phyloP scores from a whole-genome alignment of 2,113 vertebrate species.

The Piprites chloris region DNA sequence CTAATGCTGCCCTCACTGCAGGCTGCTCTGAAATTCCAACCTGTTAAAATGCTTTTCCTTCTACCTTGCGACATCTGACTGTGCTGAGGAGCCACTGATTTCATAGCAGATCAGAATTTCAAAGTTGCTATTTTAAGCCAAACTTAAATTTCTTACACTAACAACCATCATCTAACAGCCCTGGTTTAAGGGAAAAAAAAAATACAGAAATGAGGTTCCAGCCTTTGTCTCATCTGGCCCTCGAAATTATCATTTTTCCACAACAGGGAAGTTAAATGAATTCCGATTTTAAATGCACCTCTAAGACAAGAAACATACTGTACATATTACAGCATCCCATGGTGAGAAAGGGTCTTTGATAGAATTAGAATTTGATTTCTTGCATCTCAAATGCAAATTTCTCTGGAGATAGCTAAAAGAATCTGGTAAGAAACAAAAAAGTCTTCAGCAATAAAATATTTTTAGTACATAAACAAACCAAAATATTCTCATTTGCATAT shows the following conservation, averaged over 20 bases:
- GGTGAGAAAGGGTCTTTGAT: slow-evolving; percentile 26
- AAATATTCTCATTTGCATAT: slow-evolving; percentile 48
- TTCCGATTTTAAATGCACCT: not conserved
- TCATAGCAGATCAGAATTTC: not conserved
- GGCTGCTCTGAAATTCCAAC: not conserved
- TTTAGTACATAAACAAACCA: slow-evolving; percentile 42
- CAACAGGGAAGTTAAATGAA: not conserved
- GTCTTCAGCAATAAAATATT: slow-evolving; percentile 36
- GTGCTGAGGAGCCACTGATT: not conserved
- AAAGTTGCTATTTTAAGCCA: not conserved
- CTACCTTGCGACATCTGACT: not conserved
- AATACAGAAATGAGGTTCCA: not conserved
- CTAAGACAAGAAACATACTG: not conserved
- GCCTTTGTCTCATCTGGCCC: not conserved
- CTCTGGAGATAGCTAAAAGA: slow-evolving; percentile 26
- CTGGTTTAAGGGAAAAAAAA: not conserved
- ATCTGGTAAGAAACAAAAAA: not conserved
- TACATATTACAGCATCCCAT: not conserved
- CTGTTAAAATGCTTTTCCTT: not conserved
- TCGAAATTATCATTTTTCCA: not conserved
- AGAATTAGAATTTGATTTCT: slow-evolving; percentile 9
- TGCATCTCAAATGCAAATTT: slow-evolving; percentile 42
- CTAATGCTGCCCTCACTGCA: not conserved
- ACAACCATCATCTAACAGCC: not conserved
- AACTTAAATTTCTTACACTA: not conserved